Evolutionary conservation across 2,888 invertebrate species (phyloP).

Genomic region (Mamestra brassicae): DNA sequence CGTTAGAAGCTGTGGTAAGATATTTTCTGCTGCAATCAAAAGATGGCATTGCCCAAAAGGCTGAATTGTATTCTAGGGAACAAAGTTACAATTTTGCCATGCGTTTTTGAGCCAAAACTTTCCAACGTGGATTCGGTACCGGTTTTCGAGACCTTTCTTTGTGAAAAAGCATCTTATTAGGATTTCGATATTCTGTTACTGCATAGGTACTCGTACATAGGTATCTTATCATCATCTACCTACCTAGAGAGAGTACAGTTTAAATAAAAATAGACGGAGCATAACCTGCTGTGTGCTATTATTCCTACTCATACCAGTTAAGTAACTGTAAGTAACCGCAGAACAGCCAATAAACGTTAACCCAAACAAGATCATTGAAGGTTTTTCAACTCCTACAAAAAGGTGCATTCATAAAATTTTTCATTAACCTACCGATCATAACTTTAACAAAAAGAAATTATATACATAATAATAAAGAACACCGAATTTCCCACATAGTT

Average conservation of each 20-base stretch:
- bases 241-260: accelerated
- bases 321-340: neutral
- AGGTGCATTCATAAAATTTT: neutral
- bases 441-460: constrained; percentile 30
- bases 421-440: neutral
- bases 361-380: neutral
- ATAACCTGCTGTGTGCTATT: neutral
- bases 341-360: neutral
- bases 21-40: neutral
- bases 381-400: neutral
- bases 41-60: neutral
- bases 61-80: too few species aligned
- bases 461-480: constrained; percentile 26
- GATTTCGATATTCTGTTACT: neutral
- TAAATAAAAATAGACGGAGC: neutral
- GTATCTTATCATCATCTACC: neutral
- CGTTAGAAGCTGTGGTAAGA: neutral
- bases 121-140: neutral
- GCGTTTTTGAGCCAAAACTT: neutral
- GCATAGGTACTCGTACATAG: neutral
- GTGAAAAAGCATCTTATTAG: too few species aligned
- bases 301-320: neutral
- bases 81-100: neutral
- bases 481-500: constrained; percentile 54
- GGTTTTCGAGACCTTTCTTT: neutral